phyloP scores from a whole-genome alignment of 1,140 invertebrate genomes.

The Aphidius ervi region DNA sequence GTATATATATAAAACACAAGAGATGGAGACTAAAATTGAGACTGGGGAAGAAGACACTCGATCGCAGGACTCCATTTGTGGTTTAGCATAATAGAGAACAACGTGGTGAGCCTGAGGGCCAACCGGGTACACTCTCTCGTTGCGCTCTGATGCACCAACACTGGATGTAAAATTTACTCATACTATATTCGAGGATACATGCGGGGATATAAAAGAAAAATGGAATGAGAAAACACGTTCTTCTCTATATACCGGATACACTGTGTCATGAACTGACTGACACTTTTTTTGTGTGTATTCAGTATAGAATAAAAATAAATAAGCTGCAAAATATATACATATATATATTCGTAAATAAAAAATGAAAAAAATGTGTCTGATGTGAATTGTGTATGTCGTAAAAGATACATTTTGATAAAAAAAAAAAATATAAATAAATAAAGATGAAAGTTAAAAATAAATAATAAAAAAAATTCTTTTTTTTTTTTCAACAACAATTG shows the following conservation, averaged over 20 bases:
- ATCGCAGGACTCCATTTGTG: slow-evolving; percentile 55
- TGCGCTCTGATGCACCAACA: neutral
- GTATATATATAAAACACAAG: neutral
- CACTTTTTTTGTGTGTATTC: slow-evolving; percentile 16
- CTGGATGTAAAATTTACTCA: neutral
- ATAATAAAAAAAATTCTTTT: no score
- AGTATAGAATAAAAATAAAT: slow-evolving; percentile 33
- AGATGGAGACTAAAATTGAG: slow-evolving; percentile 31
- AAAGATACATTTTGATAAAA: no score
- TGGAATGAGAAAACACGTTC: no score
- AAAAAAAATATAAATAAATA: no score
- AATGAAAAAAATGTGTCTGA: no score
- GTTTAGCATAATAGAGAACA: slow-evolving; percentile 55
- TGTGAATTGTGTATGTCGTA: no score
- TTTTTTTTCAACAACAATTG: no score
- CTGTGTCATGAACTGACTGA: slow-evolving; percentile 11
- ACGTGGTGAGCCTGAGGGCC: slow-evolving; percentile 32
- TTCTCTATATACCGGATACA: slow-evolving; percentile 20
- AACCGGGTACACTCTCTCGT: slow-evolving; percentile 12
- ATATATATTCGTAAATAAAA: no score
- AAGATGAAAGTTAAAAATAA: no score
- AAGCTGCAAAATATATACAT: slow-evolving; percentile 22
- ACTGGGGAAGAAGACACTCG: slow-evolving; percentile 45
- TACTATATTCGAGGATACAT: no score
- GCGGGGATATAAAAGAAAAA: no score